phyloP scores from a whole-genome alignment of 2,888 invertebrate species.

The Leucania comma region DNA sequence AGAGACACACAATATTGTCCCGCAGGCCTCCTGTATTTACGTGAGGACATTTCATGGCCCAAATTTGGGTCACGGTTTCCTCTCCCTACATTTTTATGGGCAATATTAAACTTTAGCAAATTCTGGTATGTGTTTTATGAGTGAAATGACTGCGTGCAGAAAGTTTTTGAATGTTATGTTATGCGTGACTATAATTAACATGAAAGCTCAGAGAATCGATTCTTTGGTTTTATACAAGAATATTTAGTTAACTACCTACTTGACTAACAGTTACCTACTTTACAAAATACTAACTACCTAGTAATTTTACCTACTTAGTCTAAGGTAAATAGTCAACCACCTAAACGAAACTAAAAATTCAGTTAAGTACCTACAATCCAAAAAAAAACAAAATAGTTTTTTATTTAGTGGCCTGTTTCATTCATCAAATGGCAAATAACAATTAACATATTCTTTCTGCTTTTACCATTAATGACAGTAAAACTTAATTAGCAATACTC shows the following conservation, averaged over 20 bases:
- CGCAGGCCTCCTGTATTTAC: slow-evolving; percentile 50
- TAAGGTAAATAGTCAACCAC: slow-evolving; percentile 2
- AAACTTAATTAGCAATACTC: slow-evolving; percentile 36
- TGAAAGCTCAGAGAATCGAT: slow-evolving; percentile 36
- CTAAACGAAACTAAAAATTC: not conserved
- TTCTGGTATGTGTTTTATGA: slow-evolving; percentile 33
- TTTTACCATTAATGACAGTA: slow-evolving; percentile 11
- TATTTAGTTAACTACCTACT: not conserved
- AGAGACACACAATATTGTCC: slow-evolving; percentile 37
- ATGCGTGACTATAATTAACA: slow-evolving; percentile 34
- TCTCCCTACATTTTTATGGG: slow-evolving; percentile 50
- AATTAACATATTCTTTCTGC: not conserved
- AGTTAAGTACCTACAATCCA: not conserved
- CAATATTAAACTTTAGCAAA: slow-evolving; percentile 53
- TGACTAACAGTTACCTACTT: too few relatives aligned
- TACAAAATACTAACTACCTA: not conserved
- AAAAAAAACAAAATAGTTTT: not conserved
- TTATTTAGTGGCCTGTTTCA: not conserved
- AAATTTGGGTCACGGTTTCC: slow-evolving; percentile 49
- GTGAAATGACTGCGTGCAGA: slow-evolving; percentile 28
- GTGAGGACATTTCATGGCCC: slow-evolving; percentile 41
- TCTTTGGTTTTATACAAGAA: slow-evolving; percentile 7
- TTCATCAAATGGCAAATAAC: slow-evolving; percentile 5
- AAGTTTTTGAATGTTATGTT: slow-evolving; percentile 31
- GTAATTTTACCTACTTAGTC: too few relatives aligned